Evolutionary conservation across 2,797 vertebrate species (phyloP).

Genomic region (Fistularia commersonii): DNA sequence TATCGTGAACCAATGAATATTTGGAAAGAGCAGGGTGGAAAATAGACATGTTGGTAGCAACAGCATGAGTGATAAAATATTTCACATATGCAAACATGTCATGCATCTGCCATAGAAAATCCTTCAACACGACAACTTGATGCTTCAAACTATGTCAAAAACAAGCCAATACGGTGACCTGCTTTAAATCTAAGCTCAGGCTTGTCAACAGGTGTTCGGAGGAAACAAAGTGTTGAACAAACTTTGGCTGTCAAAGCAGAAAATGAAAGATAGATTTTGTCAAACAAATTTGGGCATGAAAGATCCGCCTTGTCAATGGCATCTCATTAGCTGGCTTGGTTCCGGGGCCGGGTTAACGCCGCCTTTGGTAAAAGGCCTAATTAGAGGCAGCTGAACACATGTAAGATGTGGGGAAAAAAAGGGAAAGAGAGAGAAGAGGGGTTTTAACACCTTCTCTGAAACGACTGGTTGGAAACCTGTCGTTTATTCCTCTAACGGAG

Average conservation of each 20-base stretch:
- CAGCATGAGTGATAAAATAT: conserved; percentile 3
- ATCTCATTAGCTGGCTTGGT: conserved; percentile 58
- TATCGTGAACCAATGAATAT: background rate
- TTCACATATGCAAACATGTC: conserved; percentile 22
- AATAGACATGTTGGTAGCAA: conserved; percentile 22
- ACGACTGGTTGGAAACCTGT: conserved; percentile 24
- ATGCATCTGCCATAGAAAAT: conserved; percentile 30
- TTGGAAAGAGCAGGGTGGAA: background rate
- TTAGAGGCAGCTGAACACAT: conserved; percentile 59
- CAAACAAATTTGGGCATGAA: conserved; percentile 45
- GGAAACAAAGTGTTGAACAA: conserved; percentile 55
- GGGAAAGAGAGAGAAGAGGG: background rate
- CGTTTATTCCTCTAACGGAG: conserved; percentile 5
- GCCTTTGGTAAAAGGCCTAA: conserved; percentile 54
- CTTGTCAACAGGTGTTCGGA: conserved; percentile 59
- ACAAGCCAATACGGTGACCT: conserved; percentile 39
- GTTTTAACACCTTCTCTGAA: conserved; percentile 30
- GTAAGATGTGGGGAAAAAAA: conserved; percentile 22
- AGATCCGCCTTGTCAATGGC: conserved; percentile 54
- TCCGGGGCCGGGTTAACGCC: conserved; percentile 49
- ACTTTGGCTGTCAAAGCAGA: conserved; percentile 44
- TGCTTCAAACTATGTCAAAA: conserved; percentile 26
- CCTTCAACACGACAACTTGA: conserved; percentile 19
- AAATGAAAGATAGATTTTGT: conserved; percentile 51
- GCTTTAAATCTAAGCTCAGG: conserved; percentile 18